Evolutionary conservation across 2,797 vertebrate genomes (phyloP), one percentile per base, ranked within the genome.

Genomic region (Chloroceryle inda): DNA sequence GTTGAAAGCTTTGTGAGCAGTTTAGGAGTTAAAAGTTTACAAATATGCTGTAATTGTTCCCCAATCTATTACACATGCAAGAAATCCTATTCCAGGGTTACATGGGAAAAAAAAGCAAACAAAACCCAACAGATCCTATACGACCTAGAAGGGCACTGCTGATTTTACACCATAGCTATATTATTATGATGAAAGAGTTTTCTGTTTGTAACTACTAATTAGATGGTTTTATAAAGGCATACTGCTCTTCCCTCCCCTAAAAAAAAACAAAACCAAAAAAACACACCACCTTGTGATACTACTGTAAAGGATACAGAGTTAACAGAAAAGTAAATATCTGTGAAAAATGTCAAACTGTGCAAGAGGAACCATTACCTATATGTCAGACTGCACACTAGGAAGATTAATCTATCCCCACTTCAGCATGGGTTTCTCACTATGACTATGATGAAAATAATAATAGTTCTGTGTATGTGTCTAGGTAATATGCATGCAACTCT

Each of bases 1-100:
- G 6, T 29, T 80, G 24, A 67, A 89, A 83, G 50, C 40, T 55
- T 9, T 50, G 24, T 61, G 88, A 92, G 23, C 21, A 76, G 15
- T 4, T 82, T 63, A 77, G 10, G 31, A 87, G 11, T 73, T 73
- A 82, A 82, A 97, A 52, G n/a, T 73, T 89, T 82, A 69, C 42
- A 47, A 26, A 66, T 26, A 31, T 66, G 21, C 27, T 73, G 77
- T 45, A 85, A 21, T 56, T 82, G 35, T 62, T 31, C 21, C 8
- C 4, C 24, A 67, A 13, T 19, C 27, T 27, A 56, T 55, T 73
- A 92, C 7, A 74, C 3, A 12, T 38, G 17, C 22, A 76, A 58
- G 47, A 82, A 74, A 40, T 66, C 5, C 31, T 38, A 11, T 82
- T 56, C 12, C 33, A 73, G 18, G 13, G 10, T 62, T 73, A 52